phyloP scores from a whole-genome alignment of 2,113 vertebrate species.

The Hiodon alosoides region DNA sequence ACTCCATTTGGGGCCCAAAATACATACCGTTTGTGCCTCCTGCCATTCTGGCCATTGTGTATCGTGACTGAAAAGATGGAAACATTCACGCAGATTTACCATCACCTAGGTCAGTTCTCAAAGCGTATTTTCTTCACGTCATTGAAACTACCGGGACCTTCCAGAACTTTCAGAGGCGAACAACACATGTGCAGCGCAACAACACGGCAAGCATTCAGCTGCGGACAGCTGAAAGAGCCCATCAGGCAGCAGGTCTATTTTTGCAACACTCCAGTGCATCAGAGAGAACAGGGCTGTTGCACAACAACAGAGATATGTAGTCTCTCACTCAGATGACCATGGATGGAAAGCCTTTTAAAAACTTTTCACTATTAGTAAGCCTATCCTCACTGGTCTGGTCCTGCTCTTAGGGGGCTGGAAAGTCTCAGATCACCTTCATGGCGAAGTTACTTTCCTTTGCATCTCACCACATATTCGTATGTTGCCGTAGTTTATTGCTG shows the following conservation, averaged over 20 bases:
- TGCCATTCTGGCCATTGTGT: background rate
- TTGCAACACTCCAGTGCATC: background rate
- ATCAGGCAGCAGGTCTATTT: background rate
- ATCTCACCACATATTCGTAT: too few species aligned
- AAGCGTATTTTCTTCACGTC: background rate
- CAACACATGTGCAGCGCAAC: too few species aligned
- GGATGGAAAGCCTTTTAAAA: background rate
- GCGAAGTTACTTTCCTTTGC: too few species aligned
- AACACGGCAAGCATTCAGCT: too few species aligned
- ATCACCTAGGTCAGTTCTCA: background rate
- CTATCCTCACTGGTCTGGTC: too few species aligned
- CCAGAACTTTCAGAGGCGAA: background rate
- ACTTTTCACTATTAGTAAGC: too few species aligned
- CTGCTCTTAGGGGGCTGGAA: too few species aligned
- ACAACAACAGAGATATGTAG: background rate
- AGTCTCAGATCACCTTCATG: too few species aligned
- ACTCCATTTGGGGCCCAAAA: background rate
- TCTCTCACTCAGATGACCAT: background rate
- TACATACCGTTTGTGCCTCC: background rate
- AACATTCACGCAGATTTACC: conserved; percentile 1
- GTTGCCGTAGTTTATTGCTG: too few species aligned
- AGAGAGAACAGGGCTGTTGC: background rate
- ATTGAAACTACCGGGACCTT: background rate
- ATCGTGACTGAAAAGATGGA: background rate
- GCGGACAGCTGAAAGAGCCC: too few species aligned